Conservation (phyloP, 2,888 invertebrate species). For the Branchellion lobata region DNA sequence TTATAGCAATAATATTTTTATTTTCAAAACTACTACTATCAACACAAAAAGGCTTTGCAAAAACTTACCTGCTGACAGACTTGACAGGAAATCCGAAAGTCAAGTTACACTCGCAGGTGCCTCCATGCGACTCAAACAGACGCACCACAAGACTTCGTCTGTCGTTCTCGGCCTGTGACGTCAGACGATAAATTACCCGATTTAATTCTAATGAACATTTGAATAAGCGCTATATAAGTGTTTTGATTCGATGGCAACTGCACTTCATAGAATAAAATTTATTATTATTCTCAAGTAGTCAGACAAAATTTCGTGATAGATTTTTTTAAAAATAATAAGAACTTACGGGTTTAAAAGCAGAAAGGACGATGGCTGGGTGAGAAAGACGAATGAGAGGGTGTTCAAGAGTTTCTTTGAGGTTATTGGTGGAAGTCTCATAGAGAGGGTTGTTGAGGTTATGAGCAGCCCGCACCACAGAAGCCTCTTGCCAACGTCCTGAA, state of each 20-base stretch:
- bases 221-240: no score
- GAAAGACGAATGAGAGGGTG: not conserved
- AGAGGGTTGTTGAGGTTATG: conserved; percentile 61
- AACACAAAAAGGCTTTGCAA: not conserved
- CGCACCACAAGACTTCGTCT: conserved; percentile 58
- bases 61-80: conserved; percentile 44
- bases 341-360: not conserved
- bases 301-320: no score
- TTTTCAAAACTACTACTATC: not conserved
- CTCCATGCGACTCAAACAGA: conserved; percentile 63
- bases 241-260: no score
- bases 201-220: no score
- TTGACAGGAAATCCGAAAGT: conserved; percentile 41
- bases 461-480: conserved; percentile 62
- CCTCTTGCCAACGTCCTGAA: conserved; percentile 57
- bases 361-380: not conserved
- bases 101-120: conserved; percentile 54
- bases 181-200: no score
- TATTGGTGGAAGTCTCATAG: no score
- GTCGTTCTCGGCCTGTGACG: conserved; percentile 59
- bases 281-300: no score
- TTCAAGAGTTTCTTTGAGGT: no score
- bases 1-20: no score
- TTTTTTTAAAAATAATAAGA: not conserved
- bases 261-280: no score